Conservation (phyloP, 1,140 invertebrate genomes). For the Mizuhopecten yessoensis region DNA sequence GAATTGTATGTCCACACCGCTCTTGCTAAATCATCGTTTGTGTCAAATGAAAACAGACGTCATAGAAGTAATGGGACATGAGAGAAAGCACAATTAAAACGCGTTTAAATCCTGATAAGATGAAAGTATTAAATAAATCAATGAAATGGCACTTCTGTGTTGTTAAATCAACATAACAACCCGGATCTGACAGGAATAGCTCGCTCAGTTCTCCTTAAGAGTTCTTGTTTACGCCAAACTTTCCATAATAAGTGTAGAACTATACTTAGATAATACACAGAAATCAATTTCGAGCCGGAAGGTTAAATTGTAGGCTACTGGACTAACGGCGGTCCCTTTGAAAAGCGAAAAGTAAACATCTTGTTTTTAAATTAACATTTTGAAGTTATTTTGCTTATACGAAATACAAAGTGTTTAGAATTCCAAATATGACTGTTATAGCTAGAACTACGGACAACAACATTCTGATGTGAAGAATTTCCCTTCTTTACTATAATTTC, state of each 20-base stretch:
- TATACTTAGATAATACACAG: not conserved
- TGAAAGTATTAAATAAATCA: not conserved
- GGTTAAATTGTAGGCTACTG: not conserved
- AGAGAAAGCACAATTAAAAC: not conserved
- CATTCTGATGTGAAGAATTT: no score
- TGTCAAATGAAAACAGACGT: slow-evolving; percentile 24
- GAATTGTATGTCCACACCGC: not conserved
- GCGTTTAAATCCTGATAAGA: not conserved
- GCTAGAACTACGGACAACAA: no score
- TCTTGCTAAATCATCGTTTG: not conserved
- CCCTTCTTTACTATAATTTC: no score
- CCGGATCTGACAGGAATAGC: not conserved
- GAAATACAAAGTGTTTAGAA: no score
- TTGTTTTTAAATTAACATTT: no score
- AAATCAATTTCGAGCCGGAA: not conserved
- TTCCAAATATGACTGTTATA: no score
- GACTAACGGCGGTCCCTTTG: not conserved
- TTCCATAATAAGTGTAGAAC: not conserved
- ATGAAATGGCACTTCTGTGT: no score
- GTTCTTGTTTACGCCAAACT: not conserved
- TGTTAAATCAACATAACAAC: no score
- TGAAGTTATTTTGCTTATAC: no score
- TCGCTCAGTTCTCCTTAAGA: not conserved
- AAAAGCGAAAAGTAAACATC: not conserved
- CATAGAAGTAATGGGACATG: not conserved